phyloP scores from a whole-genome alignment of 2,113 vertebrate species.

The Albula glossodonta region DNA sequence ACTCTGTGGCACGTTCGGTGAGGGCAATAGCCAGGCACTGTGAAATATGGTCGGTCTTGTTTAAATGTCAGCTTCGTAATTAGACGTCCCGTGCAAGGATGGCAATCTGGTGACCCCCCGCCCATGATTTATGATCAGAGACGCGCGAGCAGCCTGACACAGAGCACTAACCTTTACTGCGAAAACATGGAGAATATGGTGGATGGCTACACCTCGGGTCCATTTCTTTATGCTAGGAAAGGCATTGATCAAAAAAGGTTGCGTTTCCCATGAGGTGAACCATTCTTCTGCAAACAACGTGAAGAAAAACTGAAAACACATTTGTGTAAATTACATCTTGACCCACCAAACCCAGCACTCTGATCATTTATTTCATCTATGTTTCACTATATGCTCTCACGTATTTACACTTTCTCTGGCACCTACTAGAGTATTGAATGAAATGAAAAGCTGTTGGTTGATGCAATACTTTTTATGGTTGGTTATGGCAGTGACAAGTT shows the following conservation, averaged over 20 bases:
- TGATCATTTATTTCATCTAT: too few relatives aligned
- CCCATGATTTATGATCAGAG: slow-evolving; percentile 65
- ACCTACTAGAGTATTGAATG: too few relatives aligned
- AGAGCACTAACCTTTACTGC: slow-evolving; percentile 29
- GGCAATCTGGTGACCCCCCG: slow-evolving; percentile 54
- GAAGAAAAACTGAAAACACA: neutral
- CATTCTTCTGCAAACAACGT: neutral
- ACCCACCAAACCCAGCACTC: too few relatives aligned
- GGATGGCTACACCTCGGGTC: neutral
- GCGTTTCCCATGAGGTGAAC: neutral
- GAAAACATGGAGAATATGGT: neutral
- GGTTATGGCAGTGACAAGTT: too few relatives aligned
- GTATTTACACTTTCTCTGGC: too few relatives aligned
- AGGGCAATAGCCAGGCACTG: slow-evolving; percentile 43
- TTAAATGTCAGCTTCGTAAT: slow-evolving; percentile 78
- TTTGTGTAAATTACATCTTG: neutral
- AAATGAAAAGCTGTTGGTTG: too few relatives aligned
- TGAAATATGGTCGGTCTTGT: slow-evolving; percentile 71
- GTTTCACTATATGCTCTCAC: too few relatives aligned
- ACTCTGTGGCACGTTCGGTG: slow-evolving; percentile 54
- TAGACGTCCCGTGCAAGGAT: slow-evolving; percentile 60
- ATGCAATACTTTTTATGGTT: too few relatives aligned
- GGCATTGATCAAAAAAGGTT: neutral
- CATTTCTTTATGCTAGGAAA: neutral
- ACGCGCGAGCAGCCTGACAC: slow-evolving; percentile 39